Evolutionary conservation across 2,113 vertebrate genomes (phyloP), one percentile per base, ranked within the genome.

Genomic region (Tautogolabrus adspersus): DNA sequence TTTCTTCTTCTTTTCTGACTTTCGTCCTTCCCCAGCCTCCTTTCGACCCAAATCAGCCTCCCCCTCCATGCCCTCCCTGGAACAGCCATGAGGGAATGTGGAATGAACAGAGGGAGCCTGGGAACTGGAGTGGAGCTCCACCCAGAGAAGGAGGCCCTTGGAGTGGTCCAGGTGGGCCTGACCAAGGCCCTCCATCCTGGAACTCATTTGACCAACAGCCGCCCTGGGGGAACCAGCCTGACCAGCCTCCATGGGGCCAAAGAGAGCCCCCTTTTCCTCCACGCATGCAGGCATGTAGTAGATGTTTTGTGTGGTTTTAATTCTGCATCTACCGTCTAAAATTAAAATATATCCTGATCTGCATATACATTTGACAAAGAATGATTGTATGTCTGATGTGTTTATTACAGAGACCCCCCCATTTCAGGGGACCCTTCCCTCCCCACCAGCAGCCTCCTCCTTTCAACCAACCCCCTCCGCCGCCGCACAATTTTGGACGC

Each of bases 1-100:
- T 52, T 52, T 21, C 46, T 49, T 49, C 47, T 8, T 57, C 16
- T 58, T 72, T 65, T n/a, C n/a, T n/a, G n/a, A n/a, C n/a, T n/a
- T n/a, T n/a, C n/a, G n/a, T 70, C 11, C 80, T 18, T 65, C 72
- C 77, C 0, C 91, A 95, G 91, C 93, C 95, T 10, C 94, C 95
- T 0, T 96, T 95, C 58, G 94, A 95, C 46, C 96, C 93, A 26
- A 93, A 87, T 75, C 94, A 98, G 92, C 97, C 95, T 0, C 97
- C 98, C 0, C 98, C 98, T 15, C 97, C 97, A 0, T 99, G 98
- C 67, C 98, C 97, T 0, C 97, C 97, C 1, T 99, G 98, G 98
- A 98, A 96, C 84, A 97, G 96, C 92, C 98, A 98, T 0, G 98
- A 99, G 83, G 97, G 96, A 8, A 96, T 98, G 94, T 99, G 98